Evolutionary conservation across 2,113 vertebrate genomes (phyloP).

Genomic region (Rynchops niger): DNA sequence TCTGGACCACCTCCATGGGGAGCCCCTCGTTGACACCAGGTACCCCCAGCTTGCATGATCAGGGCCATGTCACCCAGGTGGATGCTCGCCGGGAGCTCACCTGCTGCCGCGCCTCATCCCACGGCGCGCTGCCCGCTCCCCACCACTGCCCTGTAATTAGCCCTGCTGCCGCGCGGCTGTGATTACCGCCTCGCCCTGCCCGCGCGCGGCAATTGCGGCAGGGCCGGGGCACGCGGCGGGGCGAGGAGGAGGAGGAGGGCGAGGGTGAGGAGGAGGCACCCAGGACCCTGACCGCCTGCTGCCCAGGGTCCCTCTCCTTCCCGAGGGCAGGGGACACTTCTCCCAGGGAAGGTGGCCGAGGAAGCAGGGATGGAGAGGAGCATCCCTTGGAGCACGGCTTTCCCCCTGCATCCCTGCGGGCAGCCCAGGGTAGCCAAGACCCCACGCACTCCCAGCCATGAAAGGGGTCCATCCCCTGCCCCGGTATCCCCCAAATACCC

Average conservation of each 20-base stretch:
- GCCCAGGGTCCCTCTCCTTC: background rate
- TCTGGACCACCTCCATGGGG: rapidly evolving
- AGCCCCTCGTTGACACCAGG: background rate
- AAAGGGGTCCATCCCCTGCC: background rate
- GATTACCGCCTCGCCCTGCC: constrained; percentile 46
- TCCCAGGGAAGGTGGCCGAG: rapidly evolving
- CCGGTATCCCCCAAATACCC: background rate
- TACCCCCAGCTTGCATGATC: rapidly evolving
- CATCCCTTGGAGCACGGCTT: background rate
- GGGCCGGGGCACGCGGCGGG: background rate
- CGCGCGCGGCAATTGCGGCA: background rate
- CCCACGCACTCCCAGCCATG: no score
- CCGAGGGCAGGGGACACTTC: rapidly evolving
- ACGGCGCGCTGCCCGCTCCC: background rate
- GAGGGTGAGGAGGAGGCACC: background rate
- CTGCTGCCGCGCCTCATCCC: background rate
- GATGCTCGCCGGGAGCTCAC: background rate
- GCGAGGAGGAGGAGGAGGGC: background rate
- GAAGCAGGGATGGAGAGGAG: background rate
- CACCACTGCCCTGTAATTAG: constrained; percentile 23
- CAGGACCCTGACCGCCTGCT: background rate
- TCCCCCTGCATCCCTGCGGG: background rate
- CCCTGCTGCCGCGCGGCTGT: background rate
- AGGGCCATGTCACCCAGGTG: background rate
- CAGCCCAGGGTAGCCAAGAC: rapidly evolving